Conservation (phyloP, 2,797 vertebrate species). For the Argya squamiceps region DNA sequence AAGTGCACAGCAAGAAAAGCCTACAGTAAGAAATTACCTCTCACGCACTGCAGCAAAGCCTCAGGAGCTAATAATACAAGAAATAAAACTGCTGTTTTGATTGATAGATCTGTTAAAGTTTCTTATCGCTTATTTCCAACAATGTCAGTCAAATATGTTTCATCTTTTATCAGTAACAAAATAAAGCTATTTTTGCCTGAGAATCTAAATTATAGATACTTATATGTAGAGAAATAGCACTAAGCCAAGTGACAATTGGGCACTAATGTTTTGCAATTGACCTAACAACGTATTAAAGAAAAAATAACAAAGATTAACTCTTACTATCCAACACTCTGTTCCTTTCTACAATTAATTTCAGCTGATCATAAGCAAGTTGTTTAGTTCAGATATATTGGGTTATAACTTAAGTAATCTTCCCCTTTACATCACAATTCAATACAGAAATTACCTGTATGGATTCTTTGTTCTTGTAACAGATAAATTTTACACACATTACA, state of each 20-base stretch:
- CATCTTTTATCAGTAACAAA: constrained; percentile 53
- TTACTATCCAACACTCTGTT: not conserved
- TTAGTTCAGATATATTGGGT: not conserved
- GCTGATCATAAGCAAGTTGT: not conserved
- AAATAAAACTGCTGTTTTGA: constrained; percentile 69
- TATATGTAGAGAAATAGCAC: not conserved
- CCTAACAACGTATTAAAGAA: not conserved
- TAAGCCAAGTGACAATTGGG: not conserved
- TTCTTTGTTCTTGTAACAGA: not conserved
- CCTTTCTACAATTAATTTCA: not conserved
- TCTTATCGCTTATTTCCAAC: constrained; percentile 69
- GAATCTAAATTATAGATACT: constrained; percentile 31
- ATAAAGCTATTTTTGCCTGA: constrained; percentile 52
- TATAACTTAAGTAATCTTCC: not conserved
- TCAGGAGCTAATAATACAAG: constrained; percentile 66
- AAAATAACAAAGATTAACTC: not conserved
- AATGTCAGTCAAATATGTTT: constrained; percentile 64
- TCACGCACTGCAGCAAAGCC: constrained; percentile 48
- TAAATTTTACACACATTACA: not conserved
- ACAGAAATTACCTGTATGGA: not conserved
- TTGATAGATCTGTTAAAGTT: constrained; percentile 69
- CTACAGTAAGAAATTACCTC: constrained; percentile 55
- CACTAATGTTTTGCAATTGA: not conserved
- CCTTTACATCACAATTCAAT: not conserved
- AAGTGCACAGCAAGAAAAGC: constrained; percentile 60